Base-by-base conservation (phyloP, 2,797 vertebrate species). In the Taenioides sp. region DNA sequence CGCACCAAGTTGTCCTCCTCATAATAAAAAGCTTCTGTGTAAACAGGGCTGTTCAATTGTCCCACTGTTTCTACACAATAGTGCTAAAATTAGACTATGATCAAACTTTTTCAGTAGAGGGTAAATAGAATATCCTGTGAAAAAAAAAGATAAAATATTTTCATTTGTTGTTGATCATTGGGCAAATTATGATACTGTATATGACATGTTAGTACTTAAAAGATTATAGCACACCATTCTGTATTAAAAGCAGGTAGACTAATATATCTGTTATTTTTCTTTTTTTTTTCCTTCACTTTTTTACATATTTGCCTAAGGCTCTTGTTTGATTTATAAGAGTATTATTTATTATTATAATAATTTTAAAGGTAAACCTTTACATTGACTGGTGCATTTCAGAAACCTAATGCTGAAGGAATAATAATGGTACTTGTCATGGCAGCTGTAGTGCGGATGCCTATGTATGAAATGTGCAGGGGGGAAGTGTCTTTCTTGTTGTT, bases 21-120 rank as follows among this genome's bases (percentile, higher is more conserved):
- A 74, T 80, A 72, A 75, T 72, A 54, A 72, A 80, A 78, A 77
- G 82, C 79, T 80, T 82, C 83, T 71, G 79, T 4, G 72, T 83
- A 74, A 83, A 89, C 62, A 50, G 50, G 71, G 50, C 80, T 58
- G 61, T 58, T 77, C 85, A 64, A 71, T 22, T 47, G 69, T 63
- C 70, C 73, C 17, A 25, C 31, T 6, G 57, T 79, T 80, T 72
- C 73, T 23, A 52, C 77, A 69, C 76, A 80, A 72, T 58, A 69
- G 54, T 40, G 18, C 49, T 66, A 66, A 66, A 66, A 66, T 52
- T 52, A 66, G 65, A 52, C 64, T 12, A 16, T 28, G 52, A 54
- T 66, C 27, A 31, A 52, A n/a, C 23, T 0, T 7, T 27, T 65
- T 65, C 22, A 49, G 61, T 49, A 10, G 23, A 20, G 43, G 1